Evolutionary conservation across 2,113 vertebrate species (phyloP), one percentile per base, ranked within the genome.

Genomic region (Rynchops niger): DNA sequence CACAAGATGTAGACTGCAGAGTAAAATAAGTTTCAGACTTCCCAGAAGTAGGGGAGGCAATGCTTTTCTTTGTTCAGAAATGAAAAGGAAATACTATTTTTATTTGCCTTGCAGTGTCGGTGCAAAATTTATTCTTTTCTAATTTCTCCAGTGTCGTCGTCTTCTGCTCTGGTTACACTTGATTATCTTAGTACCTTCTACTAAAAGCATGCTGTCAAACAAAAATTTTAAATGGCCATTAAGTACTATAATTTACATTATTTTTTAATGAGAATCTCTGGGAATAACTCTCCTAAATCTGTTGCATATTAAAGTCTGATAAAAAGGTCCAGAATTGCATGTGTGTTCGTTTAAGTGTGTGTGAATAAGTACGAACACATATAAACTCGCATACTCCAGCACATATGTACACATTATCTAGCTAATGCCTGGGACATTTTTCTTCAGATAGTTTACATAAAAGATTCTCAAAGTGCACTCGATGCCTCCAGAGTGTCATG

Each of bases 321-420:
- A 15, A 59, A 86, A 86, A 62, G 5, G 15, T 43, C 13, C n/a
- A 50, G 77, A 89, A 78, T 29, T 76, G 8, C 34, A 40, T 13
- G 5, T n/a, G 18, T 45, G 15, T 80, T 70, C 16, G 3, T n/a
- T 12, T 11, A 87, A 14, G 14, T 12, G 11, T 19, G 34, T 29
- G 34, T 38, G 23, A 5, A 34, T 50, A 8, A 27, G 15, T 15
- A 6, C 0, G 2, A 52, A 56, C 5, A 21, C 2, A 19, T 5
- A 45, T 9, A 59, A 67, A 55, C 5, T 58, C 69, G 29, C 12
- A 45, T 5, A 40, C 7, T 34, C 10, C 19, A 66, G 6, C 2
- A 70, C 7, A 11, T 9, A 26, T 27, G 3, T 15, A 26, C 3
- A 4, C 12, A n/a, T n/a, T 42, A 53, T 58, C 10, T 74, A 47